Base-by-base conservation (phyloP, 2,888 invertebrate species). In the Lumbricus terrestris region DNA sequence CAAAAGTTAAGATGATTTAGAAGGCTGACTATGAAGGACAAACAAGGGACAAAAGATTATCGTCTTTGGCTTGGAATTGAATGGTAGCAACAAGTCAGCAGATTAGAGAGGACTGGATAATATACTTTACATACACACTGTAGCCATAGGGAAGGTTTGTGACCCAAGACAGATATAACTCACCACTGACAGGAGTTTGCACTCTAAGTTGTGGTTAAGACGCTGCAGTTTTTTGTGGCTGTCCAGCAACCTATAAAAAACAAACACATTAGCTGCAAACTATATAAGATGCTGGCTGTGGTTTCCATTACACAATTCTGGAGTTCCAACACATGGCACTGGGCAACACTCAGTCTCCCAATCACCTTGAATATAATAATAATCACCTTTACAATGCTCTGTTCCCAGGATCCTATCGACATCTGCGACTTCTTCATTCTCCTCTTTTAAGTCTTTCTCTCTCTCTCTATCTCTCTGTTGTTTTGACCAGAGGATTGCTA, bases 151-250 rank as follows among this genome's bases (percentile, higher is more conserved):
- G n/a, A 69, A 69, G 5, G 69, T n/a, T n/a, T n/a, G n/a, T 69
- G 69, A 69, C 29, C 69, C 69, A n/a, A 69, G 69, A 69, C 42
- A 82, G 11, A 37, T 34, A 54, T 23, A 85, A 93, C 94, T 93
- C 92, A 98, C 98, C 95, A 98, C 96, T 95, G 97, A 97, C 91
- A 98, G 95, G 91, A 98, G 95, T 95, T 98, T 98, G 95, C 98
- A 98, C 96, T 98, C 98, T 93, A 98, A 96, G 93, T 97, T 97
- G 96, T 98, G 98, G 95, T 98, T 98, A 88, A 98, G 97, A 95
- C 97, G 97, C 95, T 98, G 98, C 91, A 98, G 97, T 94, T 98
- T 96, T 94, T 97, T 97, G 94, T 98, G 98, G 90, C 98, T 98
- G 94, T 98, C 98, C 95, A 97, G 97, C 93, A 98, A 96, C 93